Evolutionary conservation across 2,113 vertebrate genomes (phyloP).

Genomic region (Phrynosoma platyrhinos): DNA sequence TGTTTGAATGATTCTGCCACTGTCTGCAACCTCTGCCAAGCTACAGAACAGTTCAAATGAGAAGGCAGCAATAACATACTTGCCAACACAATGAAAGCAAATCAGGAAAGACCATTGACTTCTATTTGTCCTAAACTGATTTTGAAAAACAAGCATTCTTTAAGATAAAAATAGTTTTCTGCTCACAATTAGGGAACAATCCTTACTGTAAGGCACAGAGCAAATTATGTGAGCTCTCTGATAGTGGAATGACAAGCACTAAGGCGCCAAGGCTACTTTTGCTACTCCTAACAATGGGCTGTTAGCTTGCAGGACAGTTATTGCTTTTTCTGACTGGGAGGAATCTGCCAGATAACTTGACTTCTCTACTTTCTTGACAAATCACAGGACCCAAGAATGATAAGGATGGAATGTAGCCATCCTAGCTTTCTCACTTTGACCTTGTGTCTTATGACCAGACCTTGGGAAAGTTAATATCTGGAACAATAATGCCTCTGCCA

Average conservation of each 20-base stretch:
- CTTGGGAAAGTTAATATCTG: too few species aligned
- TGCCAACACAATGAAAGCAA: too few species aligned
- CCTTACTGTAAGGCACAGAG: not conserved
- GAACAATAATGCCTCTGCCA: too few species aligned
- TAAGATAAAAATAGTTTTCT: not conserved
- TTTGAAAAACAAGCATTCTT: not conserved
- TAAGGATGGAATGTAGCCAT: not conserved
- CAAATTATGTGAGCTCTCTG: not conserved
- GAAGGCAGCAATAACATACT: too few species aligned
- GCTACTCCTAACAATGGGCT: not conserved
- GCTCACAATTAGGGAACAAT: not conserved
- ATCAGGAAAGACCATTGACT: not conserved
- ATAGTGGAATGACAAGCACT: not conserved
- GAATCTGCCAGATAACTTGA: not conserved
- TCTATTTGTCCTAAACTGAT: not conserved
- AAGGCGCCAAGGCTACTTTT: not conserved
- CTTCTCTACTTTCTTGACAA: not conserved
- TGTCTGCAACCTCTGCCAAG: not conserved
- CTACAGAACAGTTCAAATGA: not conserved
- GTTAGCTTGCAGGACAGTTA: not conserved
- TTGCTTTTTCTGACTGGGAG: not conserved
- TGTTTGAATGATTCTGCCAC: conserved; percentile 36
- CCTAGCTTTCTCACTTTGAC: not conserved
- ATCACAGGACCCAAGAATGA: not conserved
- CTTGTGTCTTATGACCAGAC: not conserved